Conservation (phyloP, 2,888 invertebrate genomes). For the Perdita meconis region DNA sequence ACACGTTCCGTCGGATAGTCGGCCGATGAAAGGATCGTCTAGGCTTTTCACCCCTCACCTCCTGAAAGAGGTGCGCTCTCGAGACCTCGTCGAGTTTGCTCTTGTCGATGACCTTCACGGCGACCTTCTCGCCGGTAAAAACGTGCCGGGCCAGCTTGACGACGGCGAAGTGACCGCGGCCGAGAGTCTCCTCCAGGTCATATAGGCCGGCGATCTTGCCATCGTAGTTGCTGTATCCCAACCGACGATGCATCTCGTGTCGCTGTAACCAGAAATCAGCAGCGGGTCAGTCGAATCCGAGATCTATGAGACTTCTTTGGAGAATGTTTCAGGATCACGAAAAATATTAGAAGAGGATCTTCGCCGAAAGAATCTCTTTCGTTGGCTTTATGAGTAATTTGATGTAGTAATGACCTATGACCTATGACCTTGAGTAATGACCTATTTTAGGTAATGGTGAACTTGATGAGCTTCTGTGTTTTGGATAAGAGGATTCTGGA, state of each 20-base stretch:
- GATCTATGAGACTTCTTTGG: too few species aligned
- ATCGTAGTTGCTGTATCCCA: conserved; percentile 87
- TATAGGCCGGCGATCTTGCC: conserved; percentile 98
- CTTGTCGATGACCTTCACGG: conserved; percentile 99
- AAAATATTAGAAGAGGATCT: too few species aligned
- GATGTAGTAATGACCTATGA: too few species aligned
- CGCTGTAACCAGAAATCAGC: conserved; percentile 46
- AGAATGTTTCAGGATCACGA: too few species aligned
- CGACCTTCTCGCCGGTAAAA: conserved; percentile 99
- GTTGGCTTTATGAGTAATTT: too few species aligned
- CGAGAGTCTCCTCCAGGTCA: conserved; percentile 98
- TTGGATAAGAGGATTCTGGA: too few species aligned
- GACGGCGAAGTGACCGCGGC: conserved; percentile 99
- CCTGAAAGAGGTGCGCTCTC: conserved; percentile 97
- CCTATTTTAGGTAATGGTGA: too few species aligned
- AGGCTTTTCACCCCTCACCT: conserved; percentile 86
- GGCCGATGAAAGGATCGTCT: conserved; percentile 12
- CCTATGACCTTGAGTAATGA: too few species aligned
- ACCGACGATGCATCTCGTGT: conserved; percentile 78
- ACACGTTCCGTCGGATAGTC: neutral
- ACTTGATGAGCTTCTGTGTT: too few species aligned
- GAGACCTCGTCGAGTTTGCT: conserved; percentile 98
- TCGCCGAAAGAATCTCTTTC: too few species aligned
- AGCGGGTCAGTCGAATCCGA: neutral
- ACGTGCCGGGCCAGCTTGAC: conserved; percentile 99